Base-by-base conservation (phyloP, 2,113 vertebrate species). In the Hyla sarda region DNA sequence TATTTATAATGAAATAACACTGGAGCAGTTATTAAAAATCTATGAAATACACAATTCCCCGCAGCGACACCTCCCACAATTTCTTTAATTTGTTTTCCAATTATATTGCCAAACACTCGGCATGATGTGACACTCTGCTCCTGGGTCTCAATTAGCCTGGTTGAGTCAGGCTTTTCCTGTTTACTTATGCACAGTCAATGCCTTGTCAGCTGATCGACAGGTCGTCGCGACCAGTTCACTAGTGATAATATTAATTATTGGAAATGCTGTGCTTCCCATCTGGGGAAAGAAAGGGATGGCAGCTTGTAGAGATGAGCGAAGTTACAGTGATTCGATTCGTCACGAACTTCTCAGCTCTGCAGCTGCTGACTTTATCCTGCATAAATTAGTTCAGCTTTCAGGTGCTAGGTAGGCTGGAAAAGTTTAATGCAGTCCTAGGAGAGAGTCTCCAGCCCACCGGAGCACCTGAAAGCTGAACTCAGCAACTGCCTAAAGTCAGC, bases 41-140 rank as follows among this genome's bases (percentile, higher is more conserved):
- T 71, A 74, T 75, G 76, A 73, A 84, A 88, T 82, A 75, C 65
- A 30, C 7, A 12, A 85, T 80, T 84, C 82, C 76, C 76, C 37
- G 32, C 45, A 75, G 76, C 37, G 73, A 84, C 80, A 84, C 87
- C 82, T 79, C 87, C 82, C 69, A 71, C 54, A 75, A 88, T 75
- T 84, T 88, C 82, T 84, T 74, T 74, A 67, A 74, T 88, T 88
- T 81, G 82, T 88, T 88, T 88, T 80, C 74, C 83, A 84, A 62
- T 84, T 88, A 80, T 82, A 85, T 85, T 76, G 58, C 71, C 62
- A 75, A 82, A 56, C 71, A 54, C 78, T 82, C 77, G 19, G 25
- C 60, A 41, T 82, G 83, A 88, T 67, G 69, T 77, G 54, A 47
- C 83, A 50, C 13, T 47, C 62, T 74, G 82, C 82, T 84, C 25